phyloP scores from a whole-genome alignment of 23 tunicate genomes.

The Clavelina lepadiformis region DNA sequence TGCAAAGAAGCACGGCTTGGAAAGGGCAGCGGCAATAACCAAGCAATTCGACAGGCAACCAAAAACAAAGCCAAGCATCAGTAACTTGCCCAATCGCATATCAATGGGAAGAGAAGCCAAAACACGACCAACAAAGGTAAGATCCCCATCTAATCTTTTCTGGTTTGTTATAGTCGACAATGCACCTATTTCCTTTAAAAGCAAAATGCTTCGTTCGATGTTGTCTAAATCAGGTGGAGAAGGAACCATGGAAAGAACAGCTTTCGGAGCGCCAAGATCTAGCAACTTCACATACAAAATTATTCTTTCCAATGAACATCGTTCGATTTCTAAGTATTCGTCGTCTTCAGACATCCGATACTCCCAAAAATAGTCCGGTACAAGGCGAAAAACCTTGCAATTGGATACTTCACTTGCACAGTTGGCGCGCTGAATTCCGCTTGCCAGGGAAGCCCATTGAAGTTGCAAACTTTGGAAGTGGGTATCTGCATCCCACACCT shows the following conservation, averaged over 20 bases:
- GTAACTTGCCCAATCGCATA: constrained; percentile 73
- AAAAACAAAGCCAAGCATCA: constrained; percentile 78
- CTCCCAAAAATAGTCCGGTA: constrained; percentile 44
- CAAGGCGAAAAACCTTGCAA: constrained; percentile 67
- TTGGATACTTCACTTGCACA: constrained; percentile 78
- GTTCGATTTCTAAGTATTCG: constrained; percentile 62
- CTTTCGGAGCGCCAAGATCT: constrained; percentile 72
- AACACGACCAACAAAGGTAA: constrained; percentile 83
- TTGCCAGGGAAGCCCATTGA: constrained; percentile 90
- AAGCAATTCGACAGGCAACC: constrained; percentile 78
- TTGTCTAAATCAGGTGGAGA: constrained; percentile 80
- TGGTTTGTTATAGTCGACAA: constrained; percentile 38
- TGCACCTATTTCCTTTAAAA: constrained; percentile 85
- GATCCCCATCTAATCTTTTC: constrained; percentile 64
- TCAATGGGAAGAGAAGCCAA: constrained; percentile 76
- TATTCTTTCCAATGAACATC: constrained; percentile 70
- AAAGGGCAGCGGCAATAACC: constrained; percentile 79
- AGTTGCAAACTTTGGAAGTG: constrained; percentile 73
- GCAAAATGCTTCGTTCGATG: constrained; percentile 69
- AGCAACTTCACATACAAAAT: constrained; percentile 67
- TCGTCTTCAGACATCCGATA: constrained; percentile 11
- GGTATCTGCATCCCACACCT: constrained; percentile 57
- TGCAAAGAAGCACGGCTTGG: constrained; percentile 68
- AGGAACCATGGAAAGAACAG: constrained; percentile 53
- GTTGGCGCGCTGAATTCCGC: constrained; percentile 63